Conservation (phyloP, 2,888 invertebrate species). For the Odontomyia ornata region DNA sequence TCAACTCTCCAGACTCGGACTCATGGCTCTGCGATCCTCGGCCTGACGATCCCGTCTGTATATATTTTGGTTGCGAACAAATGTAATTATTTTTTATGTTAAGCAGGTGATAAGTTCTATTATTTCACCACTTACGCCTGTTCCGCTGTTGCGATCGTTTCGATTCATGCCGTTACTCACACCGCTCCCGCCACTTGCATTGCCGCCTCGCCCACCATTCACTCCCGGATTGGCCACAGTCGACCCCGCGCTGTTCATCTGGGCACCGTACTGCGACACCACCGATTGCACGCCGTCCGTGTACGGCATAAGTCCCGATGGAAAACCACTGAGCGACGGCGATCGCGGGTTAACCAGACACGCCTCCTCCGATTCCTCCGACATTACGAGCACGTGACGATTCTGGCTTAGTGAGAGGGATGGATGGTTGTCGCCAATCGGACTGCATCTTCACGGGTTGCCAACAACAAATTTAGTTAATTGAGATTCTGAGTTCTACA, state of each 20-base stretch:
- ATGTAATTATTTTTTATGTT: constrained; percentile 20
- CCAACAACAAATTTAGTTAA: background rate
- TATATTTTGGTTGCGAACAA: background rate
- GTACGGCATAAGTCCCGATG: constrained; percentile 51
- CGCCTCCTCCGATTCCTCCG: constrained; percentile 67
- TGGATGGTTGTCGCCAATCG: background rate
- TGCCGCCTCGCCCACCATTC: constrained; percentile 48
- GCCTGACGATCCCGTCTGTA: constrained; percentile 52
- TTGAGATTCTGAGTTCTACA: background rate
- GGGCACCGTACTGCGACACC: constrained; percentile 48
- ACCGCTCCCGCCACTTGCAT: constrained; percentile 56
- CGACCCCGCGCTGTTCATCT: constrained; percentile 47
- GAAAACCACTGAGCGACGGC: constrained; percentile 55
- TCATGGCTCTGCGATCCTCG: constrained; percentile 52
- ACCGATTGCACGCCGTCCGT: constrained; percentile 50
- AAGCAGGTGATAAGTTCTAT: constrained; percentile 1
- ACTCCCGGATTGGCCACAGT: constrained; percentile 36
- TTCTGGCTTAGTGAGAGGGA: background rate
- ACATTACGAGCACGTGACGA: constrained; percentile 49
- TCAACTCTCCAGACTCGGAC: constrained; percentile 66
- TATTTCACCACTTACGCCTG: constrained; percentile 43
- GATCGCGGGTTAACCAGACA: constrained; percentile 68
- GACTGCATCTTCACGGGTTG: constrained; percentile 21
- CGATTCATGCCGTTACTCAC: constrained; percentile 59
- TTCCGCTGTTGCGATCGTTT: constrained; percentile 55